phyloP scores from a whole-genome alignment of 2,888 invertebrate genomes.

The Nephrotoma appendiculata region DNA sequence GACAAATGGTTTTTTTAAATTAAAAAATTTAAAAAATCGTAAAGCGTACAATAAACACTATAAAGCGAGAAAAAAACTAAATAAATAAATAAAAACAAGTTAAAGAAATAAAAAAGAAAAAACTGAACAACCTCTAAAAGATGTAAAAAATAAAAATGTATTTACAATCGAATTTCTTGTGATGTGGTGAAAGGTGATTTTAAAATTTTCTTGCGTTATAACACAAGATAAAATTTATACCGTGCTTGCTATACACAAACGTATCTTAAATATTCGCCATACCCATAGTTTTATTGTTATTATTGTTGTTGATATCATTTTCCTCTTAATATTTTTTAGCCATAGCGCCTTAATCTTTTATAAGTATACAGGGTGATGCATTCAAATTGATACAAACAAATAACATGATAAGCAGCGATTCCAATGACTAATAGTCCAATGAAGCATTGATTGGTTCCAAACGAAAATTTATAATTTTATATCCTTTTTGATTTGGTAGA shows the following conservation, averaged over 20 bases:
- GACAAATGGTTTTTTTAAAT: neutral
- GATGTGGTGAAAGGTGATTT: slow-evolving; percentile 2
- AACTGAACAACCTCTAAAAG: neutral
- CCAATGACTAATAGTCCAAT: no score
- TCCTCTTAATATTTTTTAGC: neutral
- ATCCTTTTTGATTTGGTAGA: no score
- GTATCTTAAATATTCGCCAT: neutral
- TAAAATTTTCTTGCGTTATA: neutral
- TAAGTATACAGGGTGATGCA: no score
- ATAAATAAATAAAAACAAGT: neutral
- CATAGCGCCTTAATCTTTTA: neutral
- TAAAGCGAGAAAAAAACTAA: neutral
- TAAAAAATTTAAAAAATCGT: neutral
- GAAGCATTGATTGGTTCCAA: no score
- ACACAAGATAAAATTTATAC: neutral
- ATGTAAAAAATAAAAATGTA: neutral
- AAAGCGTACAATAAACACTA: neutral
- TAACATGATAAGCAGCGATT: no score
- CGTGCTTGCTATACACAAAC: neutral
- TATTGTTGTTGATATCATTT: neutral
- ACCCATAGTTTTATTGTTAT: neutral
- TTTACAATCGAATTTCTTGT: slow-evolving; percentile 3
- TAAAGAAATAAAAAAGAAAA: neutral
- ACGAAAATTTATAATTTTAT: no score
- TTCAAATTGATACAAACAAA: no score